Percentiles rank a stretch among this genome's conserved stretches.
Evolutionary conservation across 1,140 invertebrate species (phyloP).

Genomic region (Polypedilum pembai): DNA sequence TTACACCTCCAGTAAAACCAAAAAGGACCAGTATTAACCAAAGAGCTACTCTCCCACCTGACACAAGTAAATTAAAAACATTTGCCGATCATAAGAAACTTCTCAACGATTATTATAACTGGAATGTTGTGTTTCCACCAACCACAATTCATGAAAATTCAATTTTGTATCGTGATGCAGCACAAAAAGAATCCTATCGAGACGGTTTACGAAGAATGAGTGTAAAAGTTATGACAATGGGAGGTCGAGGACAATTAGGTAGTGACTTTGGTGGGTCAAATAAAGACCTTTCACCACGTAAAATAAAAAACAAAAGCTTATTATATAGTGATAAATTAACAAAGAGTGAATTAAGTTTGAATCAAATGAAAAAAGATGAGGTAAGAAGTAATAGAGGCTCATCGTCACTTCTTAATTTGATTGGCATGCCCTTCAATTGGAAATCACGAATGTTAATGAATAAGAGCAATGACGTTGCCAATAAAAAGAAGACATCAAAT

Average conservation of each 20-base stretch:
- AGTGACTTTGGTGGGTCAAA: slow-evolving; percentile 7
- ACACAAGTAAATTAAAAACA: background rate
- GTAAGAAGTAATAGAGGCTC: background rate
- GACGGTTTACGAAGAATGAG: background rate
- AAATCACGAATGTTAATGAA: background rate
- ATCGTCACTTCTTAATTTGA: background rate
- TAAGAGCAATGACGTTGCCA: background rate
- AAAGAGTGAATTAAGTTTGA: slow-evolving; percentile 23
- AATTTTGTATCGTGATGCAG: slow-evolving; percentile 17
- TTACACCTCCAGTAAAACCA: background rate
- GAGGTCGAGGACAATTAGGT: background rate
- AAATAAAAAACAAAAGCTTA: background rate
- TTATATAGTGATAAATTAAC: background rate
- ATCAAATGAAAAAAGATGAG: background rate
- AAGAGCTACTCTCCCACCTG: background rate
- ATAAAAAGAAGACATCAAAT: background rate
- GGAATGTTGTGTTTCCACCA: slow-evolving; percentile 10
- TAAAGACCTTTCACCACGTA: background rate
- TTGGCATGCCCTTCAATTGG: background rate
- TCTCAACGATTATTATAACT: slow-evolving; percentile 6
- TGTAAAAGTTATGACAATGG: slow-evolving; percentile 2
- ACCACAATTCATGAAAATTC: slow-evolving; percentile 21
- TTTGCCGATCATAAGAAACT: background rate
- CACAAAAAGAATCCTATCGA: background rate
- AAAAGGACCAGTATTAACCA: background rate